These are phyloP conservation scores for Lasioglossum oenotherae DNA, from an alignment of 2,888 invertebrate genomes.

Conservation along the genomic window DNA sequence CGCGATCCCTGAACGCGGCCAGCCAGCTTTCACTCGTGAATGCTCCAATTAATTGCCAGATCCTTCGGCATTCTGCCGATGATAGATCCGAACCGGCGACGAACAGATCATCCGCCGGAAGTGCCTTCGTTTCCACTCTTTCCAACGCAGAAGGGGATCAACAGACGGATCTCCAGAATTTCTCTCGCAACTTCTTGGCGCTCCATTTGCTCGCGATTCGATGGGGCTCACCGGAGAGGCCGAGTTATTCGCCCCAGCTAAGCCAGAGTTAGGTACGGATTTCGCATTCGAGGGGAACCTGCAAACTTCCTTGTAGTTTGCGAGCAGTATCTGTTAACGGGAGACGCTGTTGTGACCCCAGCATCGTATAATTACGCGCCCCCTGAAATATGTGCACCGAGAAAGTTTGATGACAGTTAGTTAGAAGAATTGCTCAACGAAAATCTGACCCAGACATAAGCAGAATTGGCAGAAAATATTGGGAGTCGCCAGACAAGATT, in stretches of 20 bases:
- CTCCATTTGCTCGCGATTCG: not conserved
- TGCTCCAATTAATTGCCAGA: conserved; percentile 65
- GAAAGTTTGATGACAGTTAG: no score
- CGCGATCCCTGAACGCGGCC: conserved; percentile 8
- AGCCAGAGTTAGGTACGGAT: not conserved
- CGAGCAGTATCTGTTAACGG: not conserved
- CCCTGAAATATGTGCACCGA: not conserved
- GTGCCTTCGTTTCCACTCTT: not conserved
- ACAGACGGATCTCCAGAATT: not conserved
- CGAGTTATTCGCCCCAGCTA: not conserved
- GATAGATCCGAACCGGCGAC: not conserved
- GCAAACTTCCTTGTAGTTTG: not conserved
- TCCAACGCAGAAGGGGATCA: not conserved
- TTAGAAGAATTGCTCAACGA: no score
- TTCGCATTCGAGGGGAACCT: not conserved
- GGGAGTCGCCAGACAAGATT: no score
- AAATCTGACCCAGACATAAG: no score
- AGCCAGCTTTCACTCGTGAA: conserved; percentile 49
- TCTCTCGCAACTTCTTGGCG: not conserved
- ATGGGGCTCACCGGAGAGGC: not conserved
- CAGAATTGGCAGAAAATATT: no score
- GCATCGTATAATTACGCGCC: not conserved
- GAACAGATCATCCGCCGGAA: conserved; percentile 2
- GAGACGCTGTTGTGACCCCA: not conserved
- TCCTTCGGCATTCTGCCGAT: conserved; percentile 14